Base-by-base conservation (phyloP, 2,888 invertebrate species). In the Apodemia mormo region DNA sequence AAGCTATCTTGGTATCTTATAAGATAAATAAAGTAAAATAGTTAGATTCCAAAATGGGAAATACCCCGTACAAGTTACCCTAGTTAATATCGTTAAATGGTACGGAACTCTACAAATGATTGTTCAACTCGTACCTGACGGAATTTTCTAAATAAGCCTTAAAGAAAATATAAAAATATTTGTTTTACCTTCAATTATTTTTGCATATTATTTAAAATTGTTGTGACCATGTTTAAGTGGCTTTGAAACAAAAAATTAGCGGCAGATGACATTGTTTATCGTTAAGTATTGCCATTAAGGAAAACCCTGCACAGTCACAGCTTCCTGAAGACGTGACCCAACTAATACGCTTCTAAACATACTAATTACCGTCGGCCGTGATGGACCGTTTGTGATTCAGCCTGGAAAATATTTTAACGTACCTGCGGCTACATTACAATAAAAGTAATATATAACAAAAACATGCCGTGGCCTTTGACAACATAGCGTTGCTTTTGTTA, bases 251-350 rank as follows among this genome's bases (percentile, higher is more conserved):
- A 58, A 10, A 33, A 58, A 58, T 58, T 58, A 58, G 58, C 58
- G 33, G 33, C 61, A 61, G 33, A 30, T 68, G 66, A 68, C 73
- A 71, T 76, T 75, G 75, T 37, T 70, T 67, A 56, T 45, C 67
- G 69, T 49, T 70, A 68, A 68, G 43, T 37, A 66, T 12, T 61
- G 12, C 61, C 61, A 33, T 61, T 61, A 68, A 74, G 75, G 75
- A 75, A 74, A 72, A 74, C 71, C 71, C 71, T 67, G 45, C 61
- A 43, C 33, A 70, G 49, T 66, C 76, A 71, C 52, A 77, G 79
- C 80, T 85, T 83, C 84, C 83, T 81, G 78, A 70, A 75, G 76
- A 81, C 82, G 85, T 82, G 86, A 82, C 79, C 78, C 75, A 81
- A 81, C 80, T 67, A 54, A 10, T 22, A 69, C 49, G 69, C 71